Evolutionary conservation across 2,113 vertebrate genomes (phyloP).

Genomic region (Podarcis cretensis): DNA sequence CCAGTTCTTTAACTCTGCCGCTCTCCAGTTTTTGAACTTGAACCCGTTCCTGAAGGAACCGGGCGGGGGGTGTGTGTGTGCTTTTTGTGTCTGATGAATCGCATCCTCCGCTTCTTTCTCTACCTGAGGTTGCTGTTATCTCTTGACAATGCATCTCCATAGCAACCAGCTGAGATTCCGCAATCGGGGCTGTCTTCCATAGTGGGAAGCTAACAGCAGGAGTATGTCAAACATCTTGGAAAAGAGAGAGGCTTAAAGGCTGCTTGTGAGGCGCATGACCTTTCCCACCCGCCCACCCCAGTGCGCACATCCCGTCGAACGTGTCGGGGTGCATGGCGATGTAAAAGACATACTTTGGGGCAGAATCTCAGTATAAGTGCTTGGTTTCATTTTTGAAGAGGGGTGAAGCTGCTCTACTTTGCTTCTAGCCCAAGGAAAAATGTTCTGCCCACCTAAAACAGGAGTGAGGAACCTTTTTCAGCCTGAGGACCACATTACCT

Average conservation of each 20-base stretch:
- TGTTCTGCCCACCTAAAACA: too few relatives aligned
- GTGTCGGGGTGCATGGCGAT: background rate
- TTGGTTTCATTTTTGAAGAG: background rate
- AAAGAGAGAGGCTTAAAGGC: background rate
- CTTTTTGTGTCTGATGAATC: slow-evolving; percentile 57
- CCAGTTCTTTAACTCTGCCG: slow-evolving; percentile 38
- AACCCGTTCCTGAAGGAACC: background rate
- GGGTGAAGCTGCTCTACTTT: background rate
- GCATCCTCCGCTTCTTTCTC: slow-evolving; percentile 36
- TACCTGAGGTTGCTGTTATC: slow-evolving; percentile 20
- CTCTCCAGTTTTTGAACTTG: slow-evolving; percentile 22
- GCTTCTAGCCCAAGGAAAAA: too few relatives aligned
- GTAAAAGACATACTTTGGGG: background rate
- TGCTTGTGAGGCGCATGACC: too few relatives aligned
- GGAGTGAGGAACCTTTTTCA: too few relatives aligned
- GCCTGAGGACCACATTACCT: too few relatives aligned
- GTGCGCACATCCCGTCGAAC: background rate
- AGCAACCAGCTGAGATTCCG: slow-evolving; percentile 15
- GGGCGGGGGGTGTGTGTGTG: fast-evolving
- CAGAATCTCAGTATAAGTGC: background rate
- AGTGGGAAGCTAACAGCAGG: slow-evolving; percentile 43
- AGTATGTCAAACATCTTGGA: slow-evolving; percentile 2
- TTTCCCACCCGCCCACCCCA: too few relatives aligned
- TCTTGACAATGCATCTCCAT: slow-evolving; percentile 8
- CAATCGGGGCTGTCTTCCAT: slow-evolving; percentile 36